Evolutionary conservation across 2,113 vertebrate species (phyloP), one percentile per base, ranked within the genome.

Genomic region (Peucedramus taeniatus): DNA sequence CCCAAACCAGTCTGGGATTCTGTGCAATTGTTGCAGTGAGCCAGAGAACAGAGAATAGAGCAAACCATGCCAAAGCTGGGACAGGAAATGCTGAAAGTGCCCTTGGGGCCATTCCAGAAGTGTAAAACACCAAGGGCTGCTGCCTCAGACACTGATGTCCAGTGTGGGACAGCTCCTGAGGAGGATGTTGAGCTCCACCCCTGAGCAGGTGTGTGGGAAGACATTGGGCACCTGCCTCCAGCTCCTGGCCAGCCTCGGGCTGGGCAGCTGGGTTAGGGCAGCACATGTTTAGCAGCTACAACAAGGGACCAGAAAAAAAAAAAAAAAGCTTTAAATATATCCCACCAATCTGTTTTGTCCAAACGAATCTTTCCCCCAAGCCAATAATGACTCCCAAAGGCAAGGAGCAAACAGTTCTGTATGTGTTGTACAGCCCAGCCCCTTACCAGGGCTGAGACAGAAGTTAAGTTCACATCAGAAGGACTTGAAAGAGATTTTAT

Each of bases 41-140:
- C 7, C 77, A 71, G 74, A 7, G 22, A 45, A 70, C 6, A 35
- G 54, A 63, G 26, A 50, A 53, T 2, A 6, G 19, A 66, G 57
- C 33, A 16, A 72, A 47, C 21, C 20, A 7, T 0, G 0, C 3
- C 28, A 50, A 50, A 69, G 81, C 72, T 20, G 12, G 15, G 64
- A 31, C 1, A 8, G 3, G 21, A 59, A 65, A 33, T 56, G 70
- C n/a, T 1, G 3, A 22, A 7, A 35, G 91, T 4, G 3, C 54
- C 77, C 66, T 11, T 0, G 0, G 71, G 54, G 37, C 64, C 59
- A 18, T 30, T 53, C 37, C 83, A 76, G 21, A 31, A 18, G 18
- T 1, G 22, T 13, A 5, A 26, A 57, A 71, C 40, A 7, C 2
- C 4, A 37, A 5, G 0, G 0, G 28, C 26, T 50, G 72, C 61